Evolutionary conservation across 2,797 vertebrate species (phyloP).

Genomic region (Loris lydekkerianus): DNA sequence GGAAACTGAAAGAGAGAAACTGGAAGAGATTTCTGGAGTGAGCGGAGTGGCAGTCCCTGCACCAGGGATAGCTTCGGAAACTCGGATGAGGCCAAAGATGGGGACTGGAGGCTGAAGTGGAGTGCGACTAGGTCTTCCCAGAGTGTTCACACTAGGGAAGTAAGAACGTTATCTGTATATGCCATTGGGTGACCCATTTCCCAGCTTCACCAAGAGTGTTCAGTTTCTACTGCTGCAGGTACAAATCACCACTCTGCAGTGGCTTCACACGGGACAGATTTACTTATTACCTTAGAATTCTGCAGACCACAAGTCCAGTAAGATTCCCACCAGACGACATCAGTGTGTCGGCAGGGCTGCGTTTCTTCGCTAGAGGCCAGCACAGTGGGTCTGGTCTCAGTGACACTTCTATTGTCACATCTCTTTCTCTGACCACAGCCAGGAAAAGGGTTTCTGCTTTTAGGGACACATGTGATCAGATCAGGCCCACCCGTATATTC

Average conservation of each 20-base stretch:
- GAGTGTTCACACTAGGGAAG: neutral
- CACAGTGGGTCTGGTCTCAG: neutral
- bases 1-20: slow-evolving; percentile 48
- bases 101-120: neutral
- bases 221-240: neutral
- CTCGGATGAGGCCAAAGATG: neutral
- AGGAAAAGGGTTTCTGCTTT: neutral
- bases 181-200: neutral
- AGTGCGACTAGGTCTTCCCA: neutral
- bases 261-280: neutral
- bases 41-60: neutral
- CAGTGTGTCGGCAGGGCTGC: neutral
- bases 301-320: neutral
- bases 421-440: neutral
- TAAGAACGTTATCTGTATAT: neutral
- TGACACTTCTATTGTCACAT: neutral
- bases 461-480: neutral
- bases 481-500: neutral
- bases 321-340: neutral
- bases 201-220: neutral
- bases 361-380: neutral
- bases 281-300: neutral
- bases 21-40: slow-evolving; percentile 29
- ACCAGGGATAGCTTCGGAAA: neutral
- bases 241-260: neutral